Conservation (phyloP, 1,140 invertebrate genomes). For the Melitaea cinxia region DNA sequence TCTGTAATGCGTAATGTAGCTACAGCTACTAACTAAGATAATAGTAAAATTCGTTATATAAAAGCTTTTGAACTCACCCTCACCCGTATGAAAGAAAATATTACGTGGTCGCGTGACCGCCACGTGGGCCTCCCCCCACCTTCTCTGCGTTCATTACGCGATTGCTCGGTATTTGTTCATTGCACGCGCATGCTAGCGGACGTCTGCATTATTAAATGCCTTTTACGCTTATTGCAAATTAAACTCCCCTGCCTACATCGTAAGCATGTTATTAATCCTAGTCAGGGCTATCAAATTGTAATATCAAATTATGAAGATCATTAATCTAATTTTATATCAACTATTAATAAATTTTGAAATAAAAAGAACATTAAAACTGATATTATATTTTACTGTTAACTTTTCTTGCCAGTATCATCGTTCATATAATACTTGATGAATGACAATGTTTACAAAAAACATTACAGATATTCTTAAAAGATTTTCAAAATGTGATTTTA, state of each 20-base stretch:
- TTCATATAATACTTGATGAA: no score
- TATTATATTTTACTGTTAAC: not conserved
- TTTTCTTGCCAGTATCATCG: no score
- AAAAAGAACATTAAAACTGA: not conserved
- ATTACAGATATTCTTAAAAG: no score
- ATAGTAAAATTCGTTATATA: slow-evolving; percentile 54
- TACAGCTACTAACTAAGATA: slow-evolving; percentile 44
- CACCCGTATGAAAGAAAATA: slow-evolving; percentile 50
- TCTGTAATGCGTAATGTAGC: no score
- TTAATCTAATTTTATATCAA: slow-evolving; percentile 32
- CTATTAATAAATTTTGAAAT: no score
- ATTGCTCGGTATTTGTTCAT: slow-evolving; percentile 73
- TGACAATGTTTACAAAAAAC: no score
- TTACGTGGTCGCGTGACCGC: slow-evolving; percentile 68
- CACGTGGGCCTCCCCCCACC: slow-evolving; percentile 53
- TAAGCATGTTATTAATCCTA: slow-evolving; percentile 61
- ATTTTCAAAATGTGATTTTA: no score
- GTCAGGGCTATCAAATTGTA: slow-evolving; percentile 51
- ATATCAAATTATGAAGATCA: slow-evolving; percentile 45
- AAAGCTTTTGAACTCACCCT: slow-evolving; percentile 46
- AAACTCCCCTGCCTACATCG: slow-evolving; percentile 53
- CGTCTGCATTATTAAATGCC: slow-evolving; percentile 81
- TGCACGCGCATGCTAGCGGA: slow-evolving; percentile 59
- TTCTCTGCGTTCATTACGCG: slow-evolving; percentile 70
- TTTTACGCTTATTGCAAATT: slow-evolving; percentile 79